Base-by-base conservation (phyloP, 2,888 invertebrate genomes). In the Diarsia mendica region DNA sequence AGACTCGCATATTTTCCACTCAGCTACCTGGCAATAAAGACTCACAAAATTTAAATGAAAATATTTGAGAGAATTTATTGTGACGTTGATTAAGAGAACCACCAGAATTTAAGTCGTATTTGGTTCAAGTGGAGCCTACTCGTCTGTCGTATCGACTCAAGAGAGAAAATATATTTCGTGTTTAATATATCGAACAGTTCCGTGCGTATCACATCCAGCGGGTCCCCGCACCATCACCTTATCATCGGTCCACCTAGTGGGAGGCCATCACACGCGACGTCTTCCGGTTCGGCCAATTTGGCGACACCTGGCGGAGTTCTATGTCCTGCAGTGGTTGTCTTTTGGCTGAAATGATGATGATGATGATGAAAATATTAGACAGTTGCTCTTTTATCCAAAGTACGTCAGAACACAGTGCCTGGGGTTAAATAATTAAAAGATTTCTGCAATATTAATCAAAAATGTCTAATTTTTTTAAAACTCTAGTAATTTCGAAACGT, bases 41-140 rank as follows among this genome's bases (percentile, higher is more conserved):
- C 88, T 89, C 89, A 83, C 90, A 88, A 94, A 95, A 91, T 93
- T 93, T 92, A 92, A 94, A 95, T 94, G 91, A 93, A 94, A 95
- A 94, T 94, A 92, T 93, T 93, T 93, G 85, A 81, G 89, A 88
- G 88, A 90, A 94, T 94, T 94, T 94, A 94, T 92, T 79, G 88
- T 67, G 85, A 87, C 91, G 90, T 94, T 94, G 90, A 94, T 93
- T 93, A 93, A 90, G 90, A 90, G 88, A 88, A 89, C 88, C 89
- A 83, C 90, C 67, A 70, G 67, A 70, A 88, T 88, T 89, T 87
- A 77, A 81, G 79, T 81, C 72, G 39, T 77, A 72, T 68, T 68
- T 71, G 70, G 74, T 83, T 80, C 51, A 55, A 53, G 55, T 71
- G 20, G 9, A 8, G 15, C 44, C 18, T 28, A 10, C 13, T 61